Conservation (phyloP, 2,113 vertebrate genomes). For the Egretta garzetta region DNA sequence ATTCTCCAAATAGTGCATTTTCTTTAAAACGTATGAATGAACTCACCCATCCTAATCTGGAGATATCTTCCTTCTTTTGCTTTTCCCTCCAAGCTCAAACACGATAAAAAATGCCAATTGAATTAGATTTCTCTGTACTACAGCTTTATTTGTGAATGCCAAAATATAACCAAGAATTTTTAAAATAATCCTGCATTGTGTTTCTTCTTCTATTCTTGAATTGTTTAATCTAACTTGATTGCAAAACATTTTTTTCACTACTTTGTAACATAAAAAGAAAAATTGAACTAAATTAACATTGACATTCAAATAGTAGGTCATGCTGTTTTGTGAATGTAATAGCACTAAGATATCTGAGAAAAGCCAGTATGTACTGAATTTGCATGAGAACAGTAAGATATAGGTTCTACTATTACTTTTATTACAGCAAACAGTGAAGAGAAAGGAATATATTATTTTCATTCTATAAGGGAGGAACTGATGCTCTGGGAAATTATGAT, state of each 20-base stretch:
- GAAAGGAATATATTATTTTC: neutral
- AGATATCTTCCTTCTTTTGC: neutral
- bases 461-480: neutral
- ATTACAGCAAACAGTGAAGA: neutral
- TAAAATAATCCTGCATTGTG: neutral
- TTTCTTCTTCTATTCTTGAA: neutral
- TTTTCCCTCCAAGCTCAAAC: neutral
- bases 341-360: neutral
- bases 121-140: neutral
- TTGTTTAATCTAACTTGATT: neutral
- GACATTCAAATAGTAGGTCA: neutral
- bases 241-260: neutral
- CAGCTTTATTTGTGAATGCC: neutral
- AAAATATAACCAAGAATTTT: neutral
- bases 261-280: neutral
- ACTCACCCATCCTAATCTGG: neutral
- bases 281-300: neutral
- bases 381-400: neutral
- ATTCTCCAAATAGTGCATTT: neutral
- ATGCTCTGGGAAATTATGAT: neutral
- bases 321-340: neutral
- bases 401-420: neutral
- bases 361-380: neutral
- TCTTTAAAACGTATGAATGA: fast-evolving
- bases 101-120: neutral